Percentiles rank a stretch among this genome's conserved stretches.
Evolutionary conservation across 1,140 invertebrate genomes (phyloP).

Genomic region (Paralvinella palmiformis): DNA sequence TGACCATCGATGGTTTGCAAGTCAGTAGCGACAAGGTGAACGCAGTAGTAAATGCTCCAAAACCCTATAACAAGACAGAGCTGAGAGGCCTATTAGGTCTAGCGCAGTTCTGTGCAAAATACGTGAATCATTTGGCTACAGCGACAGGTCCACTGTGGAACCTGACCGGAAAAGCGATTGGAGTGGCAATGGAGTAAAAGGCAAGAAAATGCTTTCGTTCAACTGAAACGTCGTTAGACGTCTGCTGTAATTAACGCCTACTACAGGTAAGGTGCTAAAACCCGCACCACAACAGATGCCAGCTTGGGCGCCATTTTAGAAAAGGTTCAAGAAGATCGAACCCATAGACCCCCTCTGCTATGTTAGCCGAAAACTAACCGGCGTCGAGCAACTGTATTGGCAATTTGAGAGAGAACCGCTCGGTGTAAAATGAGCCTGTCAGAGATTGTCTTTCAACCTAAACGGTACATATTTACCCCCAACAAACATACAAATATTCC

Average conservation of each 20-base stretch:
- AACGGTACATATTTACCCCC: too few relatives aligned
- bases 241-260: background rate
- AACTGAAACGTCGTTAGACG: background rate
- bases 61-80: background rate
- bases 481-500: too few relatives aligned
- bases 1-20: background rate
- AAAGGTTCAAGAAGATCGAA: background rate
- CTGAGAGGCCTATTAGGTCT: slow-evolving; percentile 6
- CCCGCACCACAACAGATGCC: background rate
- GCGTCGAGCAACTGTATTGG: background rate
- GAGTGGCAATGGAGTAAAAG: background rate
- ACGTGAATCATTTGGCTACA: slow-evolving; percentile 7
- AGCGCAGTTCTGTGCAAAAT: slow-evolving; percentile 8
- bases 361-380: background rate
- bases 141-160: background rate
- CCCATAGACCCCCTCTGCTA: background rate
- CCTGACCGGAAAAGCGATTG: background rate
- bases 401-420: background rate
- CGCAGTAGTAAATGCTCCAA: background rate
- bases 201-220: background rate
- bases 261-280: background rate
- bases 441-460: too few relatives aligned
- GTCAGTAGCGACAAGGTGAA: background rate
- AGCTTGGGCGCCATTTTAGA: background rate
- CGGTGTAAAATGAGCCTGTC: background rate